Base-by-base conservation (phyloP, 2,797 vertebrate species). In the Buceros bicornis region DNA sequence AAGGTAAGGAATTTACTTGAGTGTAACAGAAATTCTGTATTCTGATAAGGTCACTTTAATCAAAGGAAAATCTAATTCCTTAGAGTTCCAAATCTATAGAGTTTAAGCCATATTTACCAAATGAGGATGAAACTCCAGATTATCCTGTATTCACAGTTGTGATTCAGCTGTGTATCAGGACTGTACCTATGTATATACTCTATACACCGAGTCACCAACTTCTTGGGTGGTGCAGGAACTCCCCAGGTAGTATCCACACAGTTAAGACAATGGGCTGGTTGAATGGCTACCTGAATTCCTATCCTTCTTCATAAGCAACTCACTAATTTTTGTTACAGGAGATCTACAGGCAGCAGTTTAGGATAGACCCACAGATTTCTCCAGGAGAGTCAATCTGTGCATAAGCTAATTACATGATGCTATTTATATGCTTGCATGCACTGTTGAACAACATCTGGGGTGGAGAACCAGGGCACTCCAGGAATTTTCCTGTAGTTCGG, bases 71-170 rank as follows among this genome's bases (percentile, higher is more conserved):
- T 13, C 1, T 33, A 33, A 37, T 31, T 78, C 42, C 13, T 7
- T 0, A 0, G 5, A 0, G 2, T 28, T 78, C 20, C 18, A 87
- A 84, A 54, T 31, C 43, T 73, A 17, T 72, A 28, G 54, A 51
- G 67, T 79, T 33, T 54, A 28, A 90, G 15, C 5, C 3, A 16
- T 29, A 47, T 93, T 87, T 79, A 22, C 12, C 33, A 3, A 16
- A 26, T 40, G 47, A 71, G 47, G 8, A 43, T 43, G 26, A 79
- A 76, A 50, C 2, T 50, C 4, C 31, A 43, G 6, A 24, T 13
- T 64, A 19, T 54, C 12, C 10, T 62, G 5, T 54, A 37, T 70
- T 81, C 70, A 16, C 37, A 33, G 33, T 1, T 80, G 9, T 25
- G 29, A n/a, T 47, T 25, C 3, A 35, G 35, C 22, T 51, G 3